Percentiles rank a stretch among this genome's conserved stretches.
These are phyloP conservation scores for Drepanosiphum platanoidis DNA, from an alignment of 2,888 invertebrate genomes.

Conservation along the genomic window DNA sequence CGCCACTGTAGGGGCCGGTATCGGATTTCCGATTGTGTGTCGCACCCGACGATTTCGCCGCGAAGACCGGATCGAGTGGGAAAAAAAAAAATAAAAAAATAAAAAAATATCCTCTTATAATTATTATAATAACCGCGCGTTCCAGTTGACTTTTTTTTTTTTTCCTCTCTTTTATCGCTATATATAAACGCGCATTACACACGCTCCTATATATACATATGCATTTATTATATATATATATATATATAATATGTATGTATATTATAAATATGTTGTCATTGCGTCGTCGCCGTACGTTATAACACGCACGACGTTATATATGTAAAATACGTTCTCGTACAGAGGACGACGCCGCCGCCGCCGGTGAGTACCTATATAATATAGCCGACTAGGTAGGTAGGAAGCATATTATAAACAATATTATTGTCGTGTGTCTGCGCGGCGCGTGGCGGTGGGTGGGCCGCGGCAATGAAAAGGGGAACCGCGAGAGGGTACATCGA, in stretches of 20 bases:
- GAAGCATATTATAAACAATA: background rate
- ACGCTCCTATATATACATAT: background rate
- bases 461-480: background rate
- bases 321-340: background rate
- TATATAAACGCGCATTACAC: background rate
- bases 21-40: constrained; percentile 22
- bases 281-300: background rate
- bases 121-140: background rate
- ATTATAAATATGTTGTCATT: constrained; percentile 23
- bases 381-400: background rate
- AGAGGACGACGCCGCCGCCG: background rate
- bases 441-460: background rate
- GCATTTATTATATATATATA: too few relatives aligned
- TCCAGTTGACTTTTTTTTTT: background rate
- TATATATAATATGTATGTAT: background rate
- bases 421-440: background rate
- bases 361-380: too few relatives aligned
- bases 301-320: background rate
- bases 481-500: background rate
- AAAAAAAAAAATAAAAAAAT: background rate
- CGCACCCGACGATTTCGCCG: background rate
- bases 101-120: background rate
- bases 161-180: background rate
- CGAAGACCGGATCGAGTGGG: background rate
- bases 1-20: background rate